Base-by-base conservation (phyloP, 2,888 invertebrate species). In the Mechanitis messenoides region DNA sequence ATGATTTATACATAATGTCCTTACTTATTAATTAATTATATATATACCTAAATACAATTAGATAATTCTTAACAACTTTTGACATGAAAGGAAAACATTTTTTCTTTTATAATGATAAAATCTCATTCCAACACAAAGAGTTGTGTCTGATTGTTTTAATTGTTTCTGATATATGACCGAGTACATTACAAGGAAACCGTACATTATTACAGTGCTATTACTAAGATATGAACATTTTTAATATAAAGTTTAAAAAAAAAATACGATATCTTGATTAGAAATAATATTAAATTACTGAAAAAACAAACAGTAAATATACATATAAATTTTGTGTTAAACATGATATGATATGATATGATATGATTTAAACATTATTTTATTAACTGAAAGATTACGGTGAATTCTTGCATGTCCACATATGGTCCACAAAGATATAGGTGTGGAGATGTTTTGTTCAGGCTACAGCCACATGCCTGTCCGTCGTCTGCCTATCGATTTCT, bases 381-480 rank as follows among this genome's bases (percentile, higher is more conserved):
- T 35, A 5, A 35, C 35, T 35, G 6, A 35, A 35, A 35, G 35
- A 20, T 20, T 42, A 1, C 42, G 11, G 9, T 9, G 11, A 2
- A 11, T 9, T 7, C 9, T 42, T 42, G 42, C 6, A 42, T 9
- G 9, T 42, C 42, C 42, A 9, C 9, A 9, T 42, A 42, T 42
- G 42, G 11, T 42, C 42, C 42, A 42, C 9, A 42, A 42, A 42
- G 42, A 42, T 42, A 9, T 42, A 42, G 42, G 11, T 42, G 42
- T 3, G 42, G 9, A 59, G 56, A 65, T 65, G 56, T 61, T 61
- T 65, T 63, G 63, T 63, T 38, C 45, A 31, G 31, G 11, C 7
- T 59, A 5, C 35, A 20, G 35, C 7, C 45, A 56, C 4, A 45
- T 55, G 45, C 59, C 59, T 54, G 53, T 56, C 53, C 6, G n/a